phyloP scores from a whole-genome alignment of 1,140 invertebrate genomes.

The Leptinotarsa undecemlineata region DNA sequence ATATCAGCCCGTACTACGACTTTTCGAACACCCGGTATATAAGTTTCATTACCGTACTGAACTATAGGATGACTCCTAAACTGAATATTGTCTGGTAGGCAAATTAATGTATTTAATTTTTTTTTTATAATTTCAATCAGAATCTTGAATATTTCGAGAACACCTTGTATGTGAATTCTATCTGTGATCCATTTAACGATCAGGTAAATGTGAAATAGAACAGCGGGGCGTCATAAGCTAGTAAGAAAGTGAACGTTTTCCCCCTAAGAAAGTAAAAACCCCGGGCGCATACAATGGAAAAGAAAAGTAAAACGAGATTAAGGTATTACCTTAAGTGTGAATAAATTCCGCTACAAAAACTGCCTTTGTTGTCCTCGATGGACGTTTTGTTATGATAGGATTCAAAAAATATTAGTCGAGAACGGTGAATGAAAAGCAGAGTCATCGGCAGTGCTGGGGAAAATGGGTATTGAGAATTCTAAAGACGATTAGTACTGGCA shows the following conservation, averaged over 20 bases:
- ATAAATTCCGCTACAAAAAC: slow-evolving; percentile 40
- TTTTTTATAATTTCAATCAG: no score
- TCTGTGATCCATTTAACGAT: not conserved
- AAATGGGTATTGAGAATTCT: not conserved
- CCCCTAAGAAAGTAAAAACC: slow-evolving; percentile 21
- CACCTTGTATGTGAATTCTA: not conserved
- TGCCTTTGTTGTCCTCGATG: slow-evolving; percentile 40
- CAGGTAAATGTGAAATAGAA: not conserved
- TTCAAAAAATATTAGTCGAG: slow-evolving; percentile 32
- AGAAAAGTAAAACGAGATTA: slow-evolving; percentile 37
- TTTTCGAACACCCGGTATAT: no score
- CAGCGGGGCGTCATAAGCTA: slow-evolving; percentile 21
- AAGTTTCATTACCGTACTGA: no score
- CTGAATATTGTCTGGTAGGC: no score
- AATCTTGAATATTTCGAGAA: not conserved
- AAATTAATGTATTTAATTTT: no score
- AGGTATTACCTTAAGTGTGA: slow-evolving; percentile 33
- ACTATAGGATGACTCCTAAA: no score
- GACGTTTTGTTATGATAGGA: slow-evolving; percentile 46
- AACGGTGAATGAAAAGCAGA: slow-evolving; percentile 12
- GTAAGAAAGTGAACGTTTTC: slow-evolving; percentile 17
- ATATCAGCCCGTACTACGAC: no score
- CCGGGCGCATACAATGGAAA: slow-evolving; percentile 11
- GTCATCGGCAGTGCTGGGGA: slow-evolving; percentile 12
- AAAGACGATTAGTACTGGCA: no score